phyloP scores from a whole-genome alignment of 2,888 invertebrate genomes.

The Acrobasis repandana region DNA sequence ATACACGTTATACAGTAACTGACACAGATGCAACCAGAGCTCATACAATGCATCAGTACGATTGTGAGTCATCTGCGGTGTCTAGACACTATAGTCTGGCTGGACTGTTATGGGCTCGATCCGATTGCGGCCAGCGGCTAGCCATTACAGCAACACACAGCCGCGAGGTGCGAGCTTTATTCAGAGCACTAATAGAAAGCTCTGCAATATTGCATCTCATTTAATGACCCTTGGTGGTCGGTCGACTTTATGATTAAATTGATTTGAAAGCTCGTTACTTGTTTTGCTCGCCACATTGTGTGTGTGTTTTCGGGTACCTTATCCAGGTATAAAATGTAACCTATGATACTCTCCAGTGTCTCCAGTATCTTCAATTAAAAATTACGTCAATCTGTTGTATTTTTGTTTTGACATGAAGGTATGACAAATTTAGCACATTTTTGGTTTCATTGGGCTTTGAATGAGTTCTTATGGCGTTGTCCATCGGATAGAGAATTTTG shows the following conservation, averaged over 20 bases:
- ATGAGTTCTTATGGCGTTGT: too few species aligned
- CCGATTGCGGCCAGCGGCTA: not conserved
- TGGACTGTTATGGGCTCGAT: not conserved
- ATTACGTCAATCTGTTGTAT: too few species aligned
- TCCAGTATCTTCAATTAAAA: too few species aligned
- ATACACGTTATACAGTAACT: not conserved
- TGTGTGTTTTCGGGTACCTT: too few species aligned
- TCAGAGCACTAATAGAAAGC: not conserved
- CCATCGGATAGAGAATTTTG: too few species aligned
- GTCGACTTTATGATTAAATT: not conserved
- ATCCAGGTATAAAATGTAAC: too few species aligned
- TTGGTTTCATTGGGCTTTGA: too few species aligned
- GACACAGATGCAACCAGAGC: not conserved
- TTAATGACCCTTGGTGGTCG: not conserved
- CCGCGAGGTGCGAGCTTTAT: not conserved
- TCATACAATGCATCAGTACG: not conserved
- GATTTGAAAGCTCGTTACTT: not conserved
- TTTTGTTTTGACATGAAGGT: too few species aligned
- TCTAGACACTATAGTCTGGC: not conserved
- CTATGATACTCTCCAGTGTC: too few species aligned
- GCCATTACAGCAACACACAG: not conserved
- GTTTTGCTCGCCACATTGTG: not conserved
- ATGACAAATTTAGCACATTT: too few species aligned
- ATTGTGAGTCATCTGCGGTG: not conserved
- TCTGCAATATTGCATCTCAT: not conserved